phyloP scores from a whole-genome alignment of 2,113 vertebrate genomes.

The Neogale vison region DNA sequence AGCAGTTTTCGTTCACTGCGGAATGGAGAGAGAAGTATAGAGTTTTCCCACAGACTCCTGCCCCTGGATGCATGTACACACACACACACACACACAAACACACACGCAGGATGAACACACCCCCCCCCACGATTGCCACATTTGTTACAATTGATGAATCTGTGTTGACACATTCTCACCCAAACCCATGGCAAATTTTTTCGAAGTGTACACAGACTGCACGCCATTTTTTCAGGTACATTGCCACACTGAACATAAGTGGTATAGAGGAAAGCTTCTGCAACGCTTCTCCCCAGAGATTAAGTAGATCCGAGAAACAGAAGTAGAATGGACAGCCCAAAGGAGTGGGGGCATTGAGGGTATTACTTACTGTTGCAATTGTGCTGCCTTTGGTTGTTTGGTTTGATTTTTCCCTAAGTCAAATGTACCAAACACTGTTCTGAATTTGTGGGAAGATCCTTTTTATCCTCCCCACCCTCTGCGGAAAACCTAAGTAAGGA shows the following conservation, averaged over 20 bases:
- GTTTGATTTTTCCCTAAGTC: background rate
- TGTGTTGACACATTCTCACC: background rate
- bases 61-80: background rate
- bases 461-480: rapidly evolving
- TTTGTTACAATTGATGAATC: background rate
- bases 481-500: background rate
- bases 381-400: background rate
- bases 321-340: background rate
- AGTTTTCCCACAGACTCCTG: too few relatives aligned
- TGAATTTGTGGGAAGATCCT: background rate
- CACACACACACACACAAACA: too few relatives aligned
- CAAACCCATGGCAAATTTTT: background rate
- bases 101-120: rapidly evolving
- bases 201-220: background rate
- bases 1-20: background rate
- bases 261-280: background rate
- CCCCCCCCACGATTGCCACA: background rate
- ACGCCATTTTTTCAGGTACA: background rate
- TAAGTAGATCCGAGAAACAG: background rate
- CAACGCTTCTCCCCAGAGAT: background rate
- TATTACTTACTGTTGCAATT: background rate
- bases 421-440: background rate
- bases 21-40: background rate
- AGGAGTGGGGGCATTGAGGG: background rate
- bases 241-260: background rate